Evolutionary conservation across 2,888 invertebrate genomes (phyloP).

Genomic region (Congeria kusceri): DNA sequence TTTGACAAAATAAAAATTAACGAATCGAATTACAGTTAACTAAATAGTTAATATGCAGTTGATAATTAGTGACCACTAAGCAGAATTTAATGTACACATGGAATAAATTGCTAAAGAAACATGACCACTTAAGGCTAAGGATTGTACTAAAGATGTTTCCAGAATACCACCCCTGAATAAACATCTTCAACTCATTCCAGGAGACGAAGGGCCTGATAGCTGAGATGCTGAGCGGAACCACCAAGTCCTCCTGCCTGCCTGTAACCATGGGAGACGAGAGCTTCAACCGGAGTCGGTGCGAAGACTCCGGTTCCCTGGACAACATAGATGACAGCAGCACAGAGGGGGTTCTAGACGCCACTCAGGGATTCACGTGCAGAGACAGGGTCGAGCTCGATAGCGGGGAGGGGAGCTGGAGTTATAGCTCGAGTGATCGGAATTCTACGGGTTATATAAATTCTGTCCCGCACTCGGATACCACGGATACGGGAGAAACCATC

Average conservation of each 20-base stretch:
- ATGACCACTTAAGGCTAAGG: too few relatives aligned
- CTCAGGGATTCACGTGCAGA: background rate
- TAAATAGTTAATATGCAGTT: too few relatives aligned
- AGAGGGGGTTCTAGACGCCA: constrained; percentile 20
- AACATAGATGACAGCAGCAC: constrained; percentile 69
- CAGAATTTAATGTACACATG: too few relatives aligned
- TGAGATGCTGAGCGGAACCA: constrained; percentile 67
- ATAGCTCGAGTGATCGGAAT: constrained; percentile 12
- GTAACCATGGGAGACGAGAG: constrained; percentile 47
- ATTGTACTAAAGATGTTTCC: too few relatives aligned
- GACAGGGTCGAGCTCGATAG: constrained; percentile 25
- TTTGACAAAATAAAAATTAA: too few relatives aligned
- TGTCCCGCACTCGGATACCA: constrained; percentile 33
- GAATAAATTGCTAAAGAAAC: too few relatives aligned
- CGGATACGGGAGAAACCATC: constrained; percentile 41
- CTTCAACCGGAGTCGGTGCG: constrained; percentile 40
- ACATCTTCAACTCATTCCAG: too few relatives aligned
- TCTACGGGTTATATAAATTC: constrained; percentile 24
- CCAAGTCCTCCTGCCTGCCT: constrained; percentile 49
- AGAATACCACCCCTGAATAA: too few relatives aligned
- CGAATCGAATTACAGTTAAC: too few relatives aligned
- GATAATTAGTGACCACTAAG: too few relatives aligned
- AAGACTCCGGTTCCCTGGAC: constrained; percentile 64
- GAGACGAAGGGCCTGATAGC: constrained; percentile 71
- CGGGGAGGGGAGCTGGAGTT: constrained; percentile 36